Base-by-base conservation (phyloP, 2,888 invertebrate genomes). In the Apotomis betuletana region DNA sequence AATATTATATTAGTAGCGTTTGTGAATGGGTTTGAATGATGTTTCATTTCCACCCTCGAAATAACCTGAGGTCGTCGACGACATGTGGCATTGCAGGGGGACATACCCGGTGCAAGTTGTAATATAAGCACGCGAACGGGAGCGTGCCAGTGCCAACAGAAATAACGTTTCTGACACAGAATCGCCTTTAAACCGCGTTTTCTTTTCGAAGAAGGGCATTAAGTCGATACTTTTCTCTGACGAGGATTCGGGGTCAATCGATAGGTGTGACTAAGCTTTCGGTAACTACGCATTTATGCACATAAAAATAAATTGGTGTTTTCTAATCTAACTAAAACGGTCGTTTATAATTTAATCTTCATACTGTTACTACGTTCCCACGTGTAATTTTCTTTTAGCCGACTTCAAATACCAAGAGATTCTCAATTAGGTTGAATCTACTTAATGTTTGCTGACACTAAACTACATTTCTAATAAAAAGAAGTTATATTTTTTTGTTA, bases 31-130 rank as follows among this genome's bases (percentile, higher is more conserved):
- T 52, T 72, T 62, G 57, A 67, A 67, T 70, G 70, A 73, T 71
- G 74, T 74, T 76, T 77, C 75, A 77, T 77, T 80, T 76, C 74
- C 77, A 81, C 81, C 80, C 80, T 75, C 78, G 77, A 77, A 80
- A 82, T 78, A 77, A 74, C 69, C 73, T 75, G 76, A 74, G 76
- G 75, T 75, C 74, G 77, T 72, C 74, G 75, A 71, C 79, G 78
- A 80, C 83, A 84, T 83, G 82, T 83, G 83, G 80, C 75, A 79
- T 73, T 75, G 77, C 77, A 77, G 79, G 81, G 80, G 81, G 78
- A 79, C 75, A 73, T 75, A 67, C 73, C 75, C 74, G 74, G 75
- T 74, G 73, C 72, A 76, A 44, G 67, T 72, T 76, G 75, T 77
- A 74, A 74, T 75, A 63, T 72, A 78, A 78, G 81, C 83, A 83